These are phyloP conservation scores for Ectemnius cavifrons DNA, from an alignment of 2,888 invertebrate species.

Conservation along the genomic window DNA sequence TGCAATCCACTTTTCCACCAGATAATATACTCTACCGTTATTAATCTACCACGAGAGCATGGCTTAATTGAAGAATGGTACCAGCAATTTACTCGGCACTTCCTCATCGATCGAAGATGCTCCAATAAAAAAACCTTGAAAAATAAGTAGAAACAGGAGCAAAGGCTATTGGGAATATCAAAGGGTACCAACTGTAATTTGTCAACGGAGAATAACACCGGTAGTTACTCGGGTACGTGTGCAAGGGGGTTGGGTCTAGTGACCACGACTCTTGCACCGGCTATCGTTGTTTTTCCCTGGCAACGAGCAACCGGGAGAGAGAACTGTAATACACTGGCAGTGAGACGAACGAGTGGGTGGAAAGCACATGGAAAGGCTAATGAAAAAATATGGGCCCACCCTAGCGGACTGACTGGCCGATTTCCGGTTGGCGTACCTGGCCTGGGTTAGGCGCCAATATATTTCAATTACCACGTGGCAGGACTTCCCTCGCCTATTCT, in stretches of 20 bases:
- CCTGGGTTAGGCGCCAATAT: slow-evolving; percentile 44
- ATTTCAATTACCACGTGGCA: slow-evolving; percentile 53
- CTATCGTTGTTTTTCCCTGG: slow-evolving; percentile 31
- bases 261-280: too few relatives aligned
- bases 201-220: too few relatives aligned
- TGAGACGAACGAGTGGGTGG: slow-evolving; percentile 38
- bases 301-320: slow-evolving; percentile 30
- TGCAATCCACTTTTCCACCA: background rate
- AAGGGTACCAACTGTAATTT: too few relatives aligned
- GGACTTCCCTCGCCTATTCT: slow-evolving; percentile 31
- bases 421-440: slow-evolving; percentile 40
- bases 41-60: background rate
- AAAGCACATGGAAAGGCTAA: slow-evolving; percentile 45
- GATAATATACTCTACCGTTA: background rate
- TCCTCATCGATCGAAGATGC: too few relatives aligned
- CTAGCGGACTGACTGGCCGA: slow-evolving; percentile 46
- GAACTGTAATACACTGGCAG: slow-evolving; percentile 39
- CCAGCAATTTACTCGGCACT: too few relatives aligned
- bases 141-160: too few relatives aligned
- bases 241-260: too few relatives aligned
- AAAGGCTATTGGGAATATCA: too few relatives aligned
- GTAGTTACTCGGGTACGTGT: too few relatives aligned
- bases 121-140: too few relatives aligned
- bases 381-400: slow-evolving; percentile 58
- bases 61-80: background rate